Evolutionary conservation across 2,113 vertebrate species (phyloP), one percentile per base, ranked within the genome.

Genomic region (Oncorhynchus keta): DNA sequence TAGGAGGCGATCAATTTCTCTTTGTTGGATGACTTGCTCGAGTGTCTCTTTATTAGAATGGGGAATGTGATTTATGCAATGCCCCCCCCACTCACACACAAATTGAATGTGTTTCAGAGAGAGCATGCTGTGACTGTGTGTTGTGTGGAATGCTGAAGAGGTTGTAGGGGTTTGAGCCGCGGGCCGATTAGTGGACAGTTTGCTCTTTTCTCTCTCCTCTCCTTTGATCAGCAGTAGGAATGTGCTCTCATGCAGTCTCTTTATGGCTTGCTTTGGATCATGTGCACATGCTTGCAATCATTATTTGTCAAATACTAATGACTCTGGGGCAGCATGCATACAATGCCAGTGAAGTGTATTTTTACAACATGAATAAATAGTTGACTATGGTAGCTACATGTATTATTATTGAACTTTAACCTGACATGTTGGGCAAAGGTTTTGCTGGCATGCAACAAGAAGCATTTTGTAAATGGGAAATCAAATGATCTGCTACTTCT

Each of bases 171-270:
- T 11, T n/a, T 39, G 57, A 64, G 70, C 24, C 55, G 6, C 22
- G 28, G 13, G 12, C 48, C 18, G 22, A 57, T 28, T 72, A 45
- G 49, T 16, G 70, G 70, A 57, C 70, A 65, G 20, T 64, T 24
- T 13, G 26, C 28, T 62, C 39, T 22, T 51, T 59, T 69, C 30
- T 51, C n/a, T 59, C 55, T 12, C 28, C 64, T 35, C 7, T 22
- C n/a, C 68, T 76, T 76, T 76, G 57, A 76, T 76, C 74, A 61
- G 11, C 55, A 12, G 20, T 11, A 69, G 67, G 74, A 76, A 57
- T 76, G 74, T 49, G 30, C 49, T 13, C 57, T 59, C 26, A 61
- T 74, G 65, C 18, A 74, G 26, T 68, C 51, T 68, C 51, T 77
- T 66, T 30, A 66, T 30, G 24, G 20, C 59, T 16, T 77, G 59